These are phyloP conservation scores for Callinectes sapidus DNA, from an alignment of 2,888 invertebrate genomes.

Conservation along the genomic window DNA sequence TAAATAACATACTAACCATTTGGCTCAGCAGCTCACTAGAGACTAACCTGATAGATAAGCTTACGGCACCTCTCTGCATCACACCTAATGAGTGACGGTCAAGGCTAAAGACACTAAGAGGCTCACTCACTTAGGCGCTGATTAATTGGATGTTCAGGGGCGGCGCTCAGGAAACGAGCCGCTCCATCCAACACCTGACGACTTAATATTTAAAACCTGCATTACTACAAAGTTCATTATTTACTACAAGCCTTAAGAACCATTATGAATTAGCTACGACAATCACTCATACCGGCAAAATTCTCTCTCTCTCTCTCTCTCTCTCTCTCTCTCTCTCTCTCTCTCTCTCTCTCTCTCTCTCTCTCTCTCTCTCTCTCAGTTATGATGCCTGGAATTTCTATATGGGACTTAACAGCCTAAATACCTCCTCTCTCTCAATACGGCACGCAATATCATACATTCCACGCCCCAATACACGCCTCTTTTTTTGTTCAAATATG, in stretches of 20 bases:
- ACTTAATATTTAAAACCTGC: neutral
- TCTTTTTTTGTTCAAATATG: neutral
- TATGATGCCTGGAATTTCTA: neutral
- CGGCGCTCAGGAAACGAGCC: neutral
- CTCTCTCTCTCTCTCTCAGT: constrained; percentile 12
- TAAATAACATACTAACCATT: neutral
- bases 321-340: constrained; percentile 25
- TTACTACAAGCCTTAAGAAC: neutral
- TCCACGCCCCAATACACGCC: neutral
- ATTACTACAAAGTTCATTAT: neutral
- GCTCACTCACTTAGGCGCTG: neutral
- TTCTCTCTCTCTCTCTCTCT: neutral
- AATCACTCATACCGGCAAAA: neutral
- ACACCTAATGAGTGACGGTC: neutral
- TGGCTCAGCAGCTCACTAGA: neutral
- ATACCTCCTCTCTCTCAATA: neutral
- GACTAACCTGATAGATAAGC: neutral
- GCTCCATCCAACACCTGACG: neutral
- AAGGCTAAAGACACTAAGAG: neutral
- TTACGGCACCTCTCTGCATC: neutral
- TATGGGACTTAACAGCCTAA: neutral
- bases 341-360: constrained; percentile 33
- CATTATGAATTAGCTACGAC: neutral
- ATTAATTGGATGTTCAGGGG: neutral
- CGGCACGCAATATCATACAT: constrained; percentile 23